Evolutionary conservation across 2,113 vertebrate species (phyloP), one percentile per base, ranked within the genome.

Genomic region (Panthera tigris): DNA sequence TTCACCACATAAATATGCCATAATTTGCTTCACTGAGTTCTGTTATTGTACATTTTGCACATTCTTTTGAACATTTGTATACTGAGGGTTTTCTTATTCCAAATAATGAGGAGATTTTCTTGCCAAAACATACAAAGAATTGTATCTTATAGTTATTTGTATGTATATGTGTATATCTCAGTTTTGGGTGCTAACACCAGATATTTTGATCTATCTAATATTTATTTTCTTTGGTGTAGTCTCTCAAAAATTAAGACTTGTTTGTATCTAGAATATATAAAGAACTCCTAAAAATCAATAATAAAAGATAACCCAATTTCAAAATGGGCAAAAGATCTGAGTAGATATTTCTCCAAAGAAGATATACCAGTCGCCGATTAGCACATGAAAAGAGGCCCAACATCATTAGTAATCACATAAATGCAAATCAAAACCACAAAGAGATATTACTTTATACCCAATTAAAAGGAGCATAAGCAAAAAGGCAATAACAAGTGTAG

Each of bases 131-230:
- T 41, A 7, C 7, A 79, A 80, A 91, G 12, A 82, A 95, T n/a
- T 52, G 3, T 95, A 79, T 33, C 15, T 91, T 48, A 57, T 31
- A 31, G 36, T 71, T 57, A 23, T 61, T 79, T 94, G 57, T 66
- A 16, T 33, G 10, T 39, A 71, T 36, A 52, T 88, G 14, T 4
- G 3, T 45, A 7, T 33, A 10, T 82, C 6, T 87, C 73, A 55
- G 2, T 94, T 78, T 69, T 66, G 31, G 8, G 12, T 68, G 36
- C 48, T 50, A 33, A 66, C 25, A 81, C 23, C 33, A 96, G 57
- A 90, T 89, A 80, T 82, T 80, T 65, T 81, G 29, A 78, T 84
- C 84, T 91, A 85, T 85, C 31, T 81, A 95, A 63, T 66, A 95
- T 68, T 89, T 95, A 52, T 79, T 95, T 88, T 89, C 41, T 92